Evolutionary conservation across 2,888 invertebrate genomes (phyloP), one percentile per base, ranked within the genome.

Genomic region (Eremobia ochroleuca): DNA sequence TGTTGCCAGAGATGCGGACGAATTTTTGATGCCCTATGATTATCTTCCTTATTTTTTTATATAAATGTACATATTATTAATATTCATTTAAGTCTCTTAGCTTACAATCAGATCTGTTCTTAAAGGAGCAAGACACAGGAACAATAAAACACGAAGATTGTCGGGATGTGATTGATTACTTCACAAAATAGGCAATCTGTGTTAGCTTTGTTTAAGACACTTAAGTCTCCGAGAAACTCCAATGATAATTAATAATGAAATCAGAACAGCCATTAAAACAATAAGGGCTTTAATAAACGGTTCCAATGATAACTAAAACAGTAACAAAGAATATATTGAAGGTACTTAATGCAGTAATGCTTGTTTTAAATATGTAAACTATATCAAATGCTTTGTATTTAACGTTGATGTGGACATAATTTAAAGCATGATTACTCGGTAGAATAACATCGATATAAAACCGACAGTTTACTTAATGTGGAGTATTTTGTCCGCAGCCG

Each of bases 121-220:
- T 15, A 34, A 49, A 65, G 15, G n/a, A 46, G 31, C 13, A 31
- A 65, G 43, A 52, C 66, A 52, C 28, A 34, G 49, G 21, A 70
- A 78, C 49, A 75, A 84, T 61, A 49, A 46, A 76, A 43, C 6
- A 55, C 15, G n/a, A 69, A 69, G 34, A 69, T 66, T 69, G 58
- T 72, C 52, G 46, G 64, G 71, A 83, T 75, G 67, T 80, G 81
- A 80, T 84, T 73, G 72, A 84, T 84, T 73, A 69, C 71, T 73
- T 66, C 49, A 46, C 62, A 72, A 64, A 72, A 69, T 49, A 66
- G 59, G n/a, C 52, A 80, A 79, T 81, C 46, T 59, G 69, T 66
- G 55, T 58, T 31, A 61, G 31, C 31, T 76, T 81, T 67, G 76
- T 67, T 73, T 64, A 37, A 80, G 28, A 67, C 40, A 80, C 62